Percentiles rank a stretch among this genome's conserved stretches.
phyloP scores from a whole-genome alignment of 1,140 invertebrate genomes.

The Caenorhabditis inopinata region DNA sequence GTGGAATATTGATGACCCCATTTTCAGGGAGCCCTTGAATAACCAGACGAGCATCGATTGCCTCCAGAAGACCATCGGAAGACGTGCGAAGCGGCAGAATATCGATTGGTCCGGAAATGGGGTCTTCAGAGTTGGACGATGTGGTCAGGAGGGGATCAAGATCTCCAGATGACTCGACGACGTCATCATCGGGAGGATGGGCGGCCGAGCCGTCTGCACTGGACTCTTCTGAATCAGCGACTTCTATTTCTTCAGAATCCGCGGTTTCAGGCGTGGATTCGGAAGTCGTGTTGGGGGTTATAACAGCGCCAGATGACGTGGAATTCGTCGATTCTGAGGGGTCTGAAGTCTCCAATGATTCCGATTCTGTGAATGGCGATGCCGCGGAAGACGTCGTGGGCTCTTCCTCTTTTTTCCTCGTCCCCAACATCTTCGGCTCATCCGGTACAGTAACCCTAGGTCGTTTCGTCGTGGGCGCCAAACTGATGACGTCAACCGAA shows the following conservation, averaged over 20 bases:
- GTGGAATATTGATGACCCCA: background rate
- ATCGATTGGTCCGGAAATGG: background rate
- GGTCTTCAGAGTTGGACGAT: background rate
- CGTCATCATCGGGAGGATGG: no score
- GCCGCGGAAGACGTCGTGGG: background rate
- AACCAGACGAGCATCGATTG: background rate
- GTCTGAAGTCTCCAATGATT: background rate
- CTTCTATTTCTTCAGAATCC: no score
- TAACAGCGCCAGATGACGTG: no score
- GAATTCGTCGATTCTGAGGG: no score
- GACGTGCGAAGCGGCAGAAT: background rate
- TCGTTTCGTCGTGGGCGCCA: constrained; percentile 28
- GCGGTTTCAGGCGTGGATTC: no score
- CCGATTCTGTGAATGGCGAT: no score
- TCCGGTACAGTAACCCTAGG: background rate
- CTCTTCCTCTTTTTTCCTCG: background rate
- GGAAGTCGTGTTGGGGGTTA: no score
- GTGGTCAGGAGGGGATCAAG: background rate
- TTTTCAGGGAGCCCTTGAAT: background rate
- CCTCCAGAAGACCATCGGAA: background rate
- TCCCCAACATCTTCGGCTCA: background rate
- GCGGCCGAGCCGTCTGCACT: no score
- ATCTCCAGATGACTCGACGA: background rate
- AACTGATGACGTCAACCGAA: constrained; percentile 14
- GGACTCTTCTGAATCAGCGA: no score